A percentile compares a stretch with the other conserved stretches of the same genome.
Evolutionary conservation across 2,113 vertebrate genomes (phyloP).

Genomic region (Eulemur rufifrons): DNA sequence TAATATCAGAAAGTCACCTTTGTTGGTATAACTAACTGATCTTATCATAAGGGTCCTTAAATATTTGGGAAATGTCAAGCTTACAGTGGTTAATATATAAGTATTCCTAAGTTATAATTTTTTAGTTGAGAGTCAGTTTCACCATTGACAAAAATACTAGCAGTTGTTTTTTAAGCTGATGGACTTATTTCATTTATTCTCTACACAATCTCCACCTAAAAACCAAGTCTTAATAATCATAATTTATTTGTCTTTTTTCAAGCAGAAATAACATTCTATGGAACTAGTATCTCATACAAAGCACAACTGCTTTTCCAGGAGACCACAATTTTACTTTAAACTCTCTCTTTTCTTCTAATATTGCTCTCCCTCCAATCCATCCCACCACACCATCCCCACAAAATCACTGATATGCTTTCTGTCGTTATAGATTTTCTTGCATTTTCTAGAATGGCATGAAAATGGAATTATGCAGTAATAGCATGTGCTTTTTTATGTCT

Average conservation of each 20-base stretch:
- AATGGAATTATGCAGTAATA: background rate
- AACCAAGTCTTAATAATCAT: background rate
- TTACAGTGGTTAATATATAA: background rate
- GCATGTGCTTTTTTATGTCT: background rate
- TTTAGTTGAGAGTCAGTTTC: background rate
- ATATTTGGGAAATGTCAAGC: background rate
- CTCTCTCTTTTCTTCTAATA: background rate
- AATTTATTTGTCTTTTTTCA: background rate
- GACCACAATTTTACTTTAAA: background rate
- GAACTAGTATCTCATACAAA: background rate
- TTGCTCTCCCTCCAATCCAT: too few species aligned
- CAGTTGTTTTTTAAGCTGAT: background rate
- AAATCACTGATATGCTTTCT: background rate
- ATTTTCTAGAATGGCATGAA: background rate
- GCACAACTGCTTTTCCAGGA: background rate
- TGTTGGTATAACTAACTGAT: background rate
- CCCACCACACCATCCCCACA: background rate
- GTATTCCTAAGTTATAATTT: background rate
- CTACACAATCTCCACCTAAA: background rate
- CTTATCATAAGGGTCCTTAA: background rate
- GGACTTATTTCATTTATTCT: background rate
- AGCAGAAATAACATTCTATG: background rate
- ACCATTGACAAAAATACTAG: background rate
- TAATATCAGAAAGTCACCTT: background rate
- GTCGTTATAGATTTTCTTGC: background rate